Evolutionary conservation across 35 echinoderm and acorn worm species (phyloP).

Genomic region (Apostichopus japonicus): DNA sequence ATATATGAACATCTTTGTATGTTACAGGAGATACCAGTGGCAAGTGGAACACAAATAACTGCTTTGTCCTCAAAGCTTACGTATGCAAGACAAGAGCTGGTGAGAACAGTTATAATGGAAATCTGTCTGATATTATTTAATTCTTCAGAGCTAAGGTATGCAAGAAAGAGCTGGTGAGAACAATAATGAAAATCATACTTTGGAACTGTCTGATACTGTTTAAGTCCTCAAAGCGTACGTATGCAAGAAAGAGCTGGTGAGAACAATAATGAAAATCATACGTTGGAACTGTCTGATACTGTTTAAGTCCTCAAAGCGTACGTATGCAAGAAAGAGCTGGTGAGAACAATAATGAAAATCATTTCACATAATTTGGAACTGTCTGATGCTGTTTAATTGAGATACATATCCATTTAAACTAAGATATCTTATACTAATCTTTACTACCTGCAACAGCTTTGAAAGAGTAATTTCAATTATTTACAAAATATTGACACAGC

Average conservation of each 20-base stretch:
- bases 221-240: constrained; percentile 53
- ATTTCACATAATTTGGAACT: too few relatives aligned
- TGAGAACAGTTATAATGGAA: constrained; percentile 18
- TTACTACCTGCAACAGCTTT: too few relatives aligned
- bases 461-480: not conserved
- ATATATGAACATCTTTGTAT: too few relatives aligned
- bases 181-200: too few relatives aligned
- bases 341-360: constrained; percentile 23
- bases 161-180: constrained; percentile 77
- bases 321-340: constrained; percentile 82
- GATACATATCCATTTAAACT: too few relatives aligned
- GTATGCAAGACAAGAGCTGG: constrained; percentile 82
- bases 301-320: constrained; percentile 34
- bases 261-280: not conserved
- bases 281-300: too few relatives aligned
- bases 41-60: constrained; percentile 74
- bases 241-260: constrained; percentile 81
- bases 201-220: too few relatives aligned
- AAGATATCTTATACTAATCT: too few relatives aligned
- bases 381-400: too few relatives aligned
- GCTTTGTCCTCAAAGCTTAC: constrained; percentile 64
- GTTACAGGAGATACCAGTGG: constrained; percentile 25
- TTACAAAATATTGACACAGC: not conserved
- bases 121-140: too few relatives aligned
- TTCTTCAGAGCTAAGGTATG: constrained; percentile 67